A percentile compares a stretch with the other conserved stretches of the same genome.
Evolutionary conservation across 2,888 invertebrate genomes (phyloP).

Genomic region (Crocallis elinguaria): DNA sequence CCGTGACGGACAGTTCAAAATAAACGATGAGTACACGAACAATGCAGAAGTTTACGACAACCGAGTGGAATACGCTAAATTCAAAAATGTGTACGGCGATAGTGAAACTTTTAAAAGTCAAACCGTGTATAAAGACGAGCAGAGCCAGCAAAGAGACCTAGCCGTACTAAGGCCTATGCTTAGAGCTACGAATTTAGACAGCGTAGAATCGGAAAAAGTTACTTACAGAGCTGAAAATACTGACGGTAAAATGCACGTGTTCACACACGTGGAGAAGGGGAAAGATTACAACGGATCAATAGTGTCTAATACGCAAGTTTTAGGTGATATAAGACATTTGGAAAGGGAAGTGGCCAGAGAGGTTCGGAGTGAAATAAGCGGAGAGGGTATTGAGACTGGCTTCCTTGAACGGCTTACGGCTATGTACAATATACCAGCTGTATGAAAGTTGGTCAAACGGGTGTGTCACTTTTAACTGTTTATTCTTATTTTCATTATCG

Average conservation of each 20-base stretch:
- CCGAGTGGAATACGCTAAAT: conserved; percentile 46
- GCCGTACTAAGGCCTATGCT: conserved; percentile 56
- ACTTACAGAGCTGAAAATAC: conserved; percentile 44
- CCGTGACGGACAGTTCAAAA: conserved; percentile 50
- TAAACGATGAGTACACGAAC: conserved; percentile 43
- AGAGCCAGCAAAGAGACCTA: conserved; percentile 42
- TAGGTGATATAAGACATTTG: conserved; percentile 59
- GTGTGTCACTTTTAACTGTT: neutral
- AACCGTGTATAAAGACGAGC: conserved; percentile 47
- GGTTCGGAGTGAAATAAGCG: conserved; percentile 51
- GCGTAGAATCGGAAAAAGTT: conserved; percentile 10
- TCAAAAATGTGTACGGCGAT: conserved; percentile 58
- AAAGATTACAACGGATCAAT: conserved; percentile 51
- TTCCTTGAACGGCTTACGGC: conserved; percentile 71
- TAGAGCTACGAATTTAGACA: conserved; percentile 22
- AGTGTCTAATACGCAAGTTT: conserved; percentile 45
- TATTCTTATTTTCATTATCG: neutral
- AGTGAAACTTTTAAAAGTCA: conserved; percentile 36
- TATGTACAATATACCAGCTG: conserved; percentile 70
- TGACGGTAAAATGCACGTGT: conserved; percentile 71
- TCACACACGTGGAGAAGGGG: conserved; percentile 64
- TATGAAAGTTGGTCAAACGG: conserved; percentile 36
- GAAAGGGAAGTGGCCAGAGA: conserved; percentile 57
- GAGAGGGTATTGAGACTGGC: conserved; percentile 62
- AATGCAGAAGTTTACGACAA: conserved; percentile 48